Conservation (phyloP, 92 coral and sea anemone genomes). For the Micromussa lordhowensis region DNA sequence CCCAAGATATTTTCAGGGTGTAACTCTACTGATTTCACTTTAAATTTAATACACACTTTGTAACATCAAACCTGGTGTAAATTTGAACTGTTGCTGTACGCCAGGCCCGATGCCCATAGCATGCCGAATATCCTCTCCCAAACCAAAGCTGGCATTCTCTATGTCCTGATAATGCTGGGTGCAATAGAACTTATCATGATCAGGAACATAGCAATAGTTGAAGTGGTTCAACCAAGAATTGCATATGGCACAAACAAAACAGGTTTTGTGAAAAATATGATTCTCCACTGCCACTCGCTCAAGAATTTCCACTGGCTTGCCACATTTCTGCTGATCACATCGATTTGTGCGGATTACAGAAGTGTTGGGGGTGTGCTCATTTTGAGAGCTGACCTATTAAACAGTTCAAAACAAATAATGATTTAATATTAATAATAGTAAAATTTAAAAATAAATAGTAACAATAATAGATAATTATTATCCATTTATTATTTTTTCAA, state of each 20-base stretch:
- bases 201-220: constrained; percentile 94
- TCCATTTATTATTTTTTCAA: too few relatives aligned
- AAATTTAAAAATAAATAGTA: too few relatives aligned
- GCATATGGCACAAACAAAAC: constrained; percentile 96
- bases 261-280: constrained; percentile 87
- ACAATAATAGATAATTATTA: too few relatives aligned
- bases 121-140: constrained; percentile 80
- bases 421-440: neutral
- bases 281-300: constrained; percentile 90
- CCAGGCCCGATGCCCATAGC: constrained; percentile 95
- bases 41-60: neutral
- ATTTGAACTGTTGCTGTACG: constrained; percentile 86
- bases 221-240: constrained; percentile 85
- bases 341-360: constrained; percentile 66
- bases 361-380: neutral
- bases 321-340: constrained; percentile 72
- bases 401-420: neutral
- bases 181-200: constrained; percentile 98
- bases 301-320: constrained; percentile 73
- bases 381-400: constrained; percentile 9
- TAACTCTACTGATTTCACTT: neutral
- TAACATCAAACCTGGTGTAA: constrained; percentile 71
- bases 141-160: constrained; percentile 81
- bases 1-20: too few relatives aligned
- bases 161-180: constrained; percentile 92